Conservation (phyloP, 1,140 invertebrate species). For the Heliothis virescens region DNA sequence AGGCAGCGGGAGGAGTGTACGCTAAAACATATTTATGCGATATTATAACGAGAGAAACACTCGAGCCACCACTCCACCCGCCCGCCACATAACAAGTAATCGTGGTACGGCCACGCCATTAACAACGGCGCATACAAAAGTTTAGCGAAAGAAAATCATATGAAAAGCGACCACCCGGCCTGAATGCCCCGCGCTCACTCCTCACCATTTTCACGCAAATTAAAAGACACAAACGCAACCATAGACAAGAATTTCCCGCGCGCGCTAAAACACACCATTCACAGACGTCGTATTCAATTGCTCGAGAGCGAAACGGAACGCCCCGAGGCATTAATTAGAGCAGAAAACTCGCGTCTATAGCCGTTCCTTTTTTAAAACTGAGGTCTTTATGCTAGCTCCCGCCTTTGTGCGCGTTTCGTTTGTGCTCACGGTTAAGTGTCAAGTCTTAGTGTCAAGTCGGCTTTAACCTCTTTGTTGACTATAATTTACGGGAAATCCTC, state of each 20-base stretch:
- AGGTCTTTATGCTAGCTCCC: constrained; percentile 76
- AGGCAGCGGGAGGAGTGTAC: constrained; percentile 55
- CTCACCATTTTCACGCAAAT: constrained; percentile 84
- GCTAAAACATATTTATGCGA: constrained; percentile 81
- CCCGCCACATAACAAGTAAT: constrained; percentile 71
- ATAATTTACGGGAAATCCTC: constrained; percentile 46
- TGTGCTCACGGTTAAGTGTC: constrained; percentile 72
- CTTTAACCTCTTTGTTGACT: constrained; percentile 71
- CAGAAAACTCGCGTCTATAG: constrained; percentile 82
- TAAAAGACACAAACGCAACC: constrained; percentile 83
- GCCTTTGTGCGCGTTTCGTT: constrained; percentile 77
- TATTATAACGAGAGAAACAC: constrained; percentile 80
- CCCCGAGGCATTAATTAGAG: constrained; percentile 85
- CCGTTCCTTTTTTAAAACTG: constrained; percentile 82
- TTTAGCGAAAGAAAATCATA: constrained; percentile 64
- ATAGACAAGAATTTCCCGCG: constrained; percentile 77
- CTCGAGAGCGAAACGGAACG: constrained; percentile 81
- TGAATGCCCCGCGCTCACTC: constrained; percentile 76
- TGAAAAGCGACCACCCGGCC: constrained; percentile 68
- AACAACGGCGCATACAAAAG: constrained; percentile 60
- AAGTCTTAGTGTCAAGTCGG: constrained; percentile 74
- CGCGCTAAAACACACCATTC: constrained; percentile 82
- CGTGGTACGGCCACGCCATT: constrained; percentile 62
- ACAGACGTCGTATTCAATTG: constrained; percentile 78
- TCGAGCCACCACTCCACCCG: constrained; percentile 39